Conservation (phyloP, 2,113 vertebrate genomes). For the Malurus alboscapulatus region DNA sequence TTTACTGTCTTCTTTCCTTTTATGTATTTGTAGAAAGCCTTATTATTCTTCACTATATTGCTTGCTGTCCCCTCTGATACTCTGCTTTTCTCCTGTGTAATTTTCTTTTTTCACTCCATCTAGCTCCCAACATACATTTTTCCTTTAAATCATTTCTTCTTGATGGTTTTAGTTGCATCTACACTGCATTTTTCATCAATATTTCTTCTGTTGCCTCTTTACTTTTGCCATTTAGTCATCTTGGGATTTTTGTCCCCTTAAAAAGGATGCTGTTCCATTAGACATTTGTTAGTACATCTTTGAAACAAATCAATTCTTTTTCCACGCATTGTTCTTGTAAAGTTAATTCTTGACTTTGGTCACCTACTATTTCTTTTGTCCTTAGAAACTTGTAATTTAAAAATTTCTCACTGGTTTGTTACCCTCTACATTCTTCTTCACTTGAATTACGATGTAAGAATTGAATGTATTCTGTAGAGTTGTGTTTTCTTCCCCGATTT, state of each 20-base stretch:
- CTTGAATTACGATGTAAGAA: not conserved
- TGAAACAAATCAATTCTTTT: constrained; percentile 59
- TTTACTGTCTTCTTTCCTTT: constrained; percentile 68
- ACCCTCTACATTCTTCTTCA: not conserved
- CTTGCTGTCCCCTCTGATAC: constrained; percentile 66
- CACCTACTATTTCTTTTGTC: constrained; percentile 36
- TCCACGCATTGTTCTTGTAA: not conserved
- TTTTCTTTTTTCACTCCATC: constrained; percentile 64
- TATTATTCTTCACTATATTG: constrained; percentile 69
- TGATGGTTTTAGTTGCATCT: constrained; percentile 63
- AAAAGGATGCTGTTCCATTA: constrained; percentile 56
- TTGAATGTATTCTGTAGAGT: not conserved
- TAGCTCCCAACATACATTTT: constrained; percentile 60
- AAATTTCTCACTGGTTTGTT: not conserved
- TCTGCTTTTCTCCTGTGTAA: constrained; percentile 58
- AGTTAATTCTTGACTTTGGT: constrained; percentile 37
- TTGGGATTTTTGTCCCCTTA: constrained; percentile 61
- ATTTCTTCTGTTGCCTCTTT: constrained; percentile 65
- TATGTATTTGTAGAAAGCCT: constrained; percentile 68
- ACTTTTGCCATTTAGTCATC: constrained; percentile 62
- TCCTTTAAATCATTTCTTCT: constrained; percentile 67
- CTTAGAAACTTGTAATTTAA: constrained; percentile 15
- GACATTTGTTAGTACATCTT: constrained; percentile 64
- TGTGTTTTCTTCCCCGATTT: not conserved
- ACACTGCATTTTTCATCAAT: constrained; percentile 61